phyloP scores from a whole-genome alignment of 2,797 vertebrate genomes.

The Sandelia bainsii region DNA sequence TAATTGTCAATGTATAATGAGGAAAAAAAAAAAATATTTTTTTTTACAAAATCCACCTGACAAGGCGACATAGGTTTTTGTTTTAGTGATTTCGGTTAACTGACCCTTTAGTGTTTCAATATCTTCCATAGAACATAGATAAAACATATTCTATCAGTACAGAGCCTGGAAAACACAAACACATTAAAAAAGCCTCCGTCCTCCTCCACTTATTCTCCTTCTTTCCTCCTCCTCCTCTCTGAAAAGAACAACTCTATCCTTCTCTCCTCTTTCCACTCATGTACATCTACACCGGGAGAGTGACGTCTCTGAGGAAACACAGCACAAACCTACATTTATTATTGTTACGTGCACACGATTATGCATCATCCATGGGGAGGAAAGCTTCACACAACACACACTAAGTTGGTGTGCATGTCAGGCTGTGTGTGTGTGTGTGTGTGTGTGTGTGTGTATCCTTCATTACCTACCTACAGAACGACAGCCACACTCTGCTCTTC shows the following conservation, averaged over 20 bases:
- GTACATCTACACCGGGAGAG: constrained; percentile 14
- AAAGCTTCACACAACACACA: constrained; percentile 6
- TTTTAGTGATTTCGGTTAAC: not conserved
- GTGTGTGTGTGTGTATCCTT: not conserved
- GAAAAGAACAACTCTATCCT: constrained; percentile 10
- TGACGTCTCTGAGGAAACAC: constrained; percentile 2
- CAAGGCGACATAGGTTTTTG: not conserved
- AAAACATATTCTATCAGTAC: not conserved
- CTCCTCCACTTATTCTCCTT: constrained; percentile 7
- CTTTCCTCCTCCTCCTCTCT: constrained; percentile 9
- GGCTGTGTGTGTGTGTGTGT: not conserved
- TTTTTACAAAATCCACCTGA: no score
- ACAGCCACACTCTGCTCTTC: constrained; percentile 37
- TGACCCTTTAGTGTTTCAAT: constrained; percentile 4
- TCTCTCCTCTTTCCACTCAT: constrained; percentile 14
- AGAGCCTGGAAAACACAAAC: constrained; percentile 37
- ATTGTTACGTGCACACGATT: not conserved
- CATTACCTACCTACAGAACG: constrained; percentile 49
- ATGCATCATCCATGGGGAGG: not conserved
- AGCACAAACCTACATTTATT: constrained; percentile 6
- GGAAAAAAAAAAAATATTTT: no score
- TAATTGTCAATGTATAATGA: no score
- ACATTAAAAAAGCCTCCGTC: constrained; percentile 9
- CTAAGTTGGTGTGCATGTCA: not conserved
- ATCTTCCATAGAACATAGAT: not conserved